Conservation (phyloP, 2,888 invertebrate genomes). For the Trichogramma dendrolimi region DNA sequence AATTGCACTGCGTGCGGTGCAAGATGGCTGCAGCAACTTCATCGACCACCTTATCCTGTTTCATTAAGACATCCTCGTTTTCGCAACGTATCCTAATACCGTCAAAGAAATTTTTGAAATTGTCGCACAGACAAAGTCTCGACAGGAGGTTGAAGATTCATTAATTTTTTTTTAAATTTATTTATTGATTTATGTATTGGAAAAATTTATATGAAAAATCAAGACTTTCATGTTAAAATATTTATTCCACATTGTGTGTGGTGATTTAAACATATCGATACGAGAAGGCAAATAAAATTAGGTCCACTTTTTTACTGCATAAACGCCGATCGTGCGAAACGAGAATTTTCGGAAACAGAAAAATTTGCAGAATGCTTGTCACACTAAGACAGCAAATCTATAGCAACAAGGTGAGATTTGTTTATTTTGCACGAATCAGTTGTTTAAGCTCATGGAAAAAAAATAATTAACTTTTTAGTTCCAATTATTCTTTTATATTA, state of each 20-base stretch:
- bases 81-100: conserved; percentile 12
- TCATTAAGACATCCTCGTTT: background rate
- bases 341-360: background rate
- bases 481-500: too few relatives aligned
- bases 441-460: too few relatives aligned
- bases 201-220: background rate
- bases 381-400: too few relatives aligned
- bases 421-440: too few relatives aligned
- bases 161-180: background rate
- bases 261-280: conserved; percentile 19
- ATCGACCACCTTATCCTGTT: background rate
- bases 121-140: conserved; percentile 12
- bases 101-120: conserved; percentile 17
- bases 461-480: too few relatives aligned
- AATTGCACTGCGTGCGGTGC: too few relatives aligned
- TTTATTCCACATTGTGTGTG: too few relatives aligned
- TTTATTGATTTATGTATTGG: background rate
- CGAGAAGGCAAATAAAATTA: conserved; percentile 34
- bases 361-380: too few relatives aligned
- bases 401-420: too few relatives aligned
- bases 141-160: conserved; percentile 18
- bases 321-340: conserved; percentile 33
- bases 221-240: background rate
- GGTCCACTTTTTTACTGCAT: conserved; percentile 37
- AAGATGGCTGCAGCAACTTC: too few relatives aligned